A percentile compares a stretch with the other conserved stretches of the same genome.
These are phyloP conservation scores for Sylvietta virens DNA, from an alignment of 2,113 vertebrate species.

Conservation along the genomic window DNA sequence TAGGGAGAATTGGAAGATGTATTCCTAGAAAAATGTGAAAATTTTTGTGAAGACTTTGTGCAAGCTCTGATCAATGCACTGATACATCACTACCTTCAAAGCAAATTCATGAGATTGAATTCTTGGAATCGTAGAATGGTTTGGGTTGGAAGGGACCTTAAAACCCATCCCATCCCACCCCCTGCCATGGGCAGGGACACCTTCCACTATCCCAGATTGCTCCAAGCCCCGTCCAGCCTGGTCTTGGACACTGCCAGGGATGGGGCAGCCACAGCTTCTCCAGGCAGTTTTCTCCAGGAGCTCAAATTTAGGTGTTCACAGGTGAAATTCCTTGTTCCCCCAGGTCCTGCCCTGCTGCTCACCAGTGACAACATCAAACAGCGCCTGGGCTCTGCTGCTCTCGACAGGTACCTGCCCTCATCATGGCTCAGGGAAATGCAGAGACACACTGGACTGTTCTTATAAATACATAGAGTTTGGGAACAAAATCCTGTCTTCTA, in stretches of 20 bases:
- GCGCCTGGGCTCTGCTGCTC: conserved; percentile 84
- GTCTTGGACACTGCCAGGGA: background rate
- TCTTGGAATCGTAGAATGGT: background rate
- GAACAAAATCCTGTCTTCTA: background rate
- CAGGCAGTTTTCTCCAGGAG: background rate
- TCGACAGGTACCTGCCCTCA: conserved; percentile 81
- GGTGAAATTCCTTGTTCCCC: background rate
- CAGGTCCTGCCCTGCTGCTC: conserved; percentile 87
- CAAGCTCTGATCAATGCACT: background rate
- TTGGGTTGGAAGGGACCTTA: background rate
- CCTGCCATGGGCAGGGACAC: background rate
- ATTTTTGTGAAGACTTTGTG: background rate
- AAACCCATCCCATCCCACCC: background rate
- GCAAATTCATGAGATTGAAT: background rate
- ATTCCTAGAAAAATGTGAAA: background rate
- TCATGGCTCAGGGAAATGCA: background rate
- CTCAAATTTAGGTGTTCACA: background rate
- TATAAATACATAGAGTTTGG: background rate
- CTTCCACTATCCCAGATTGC: rapidly evolving
- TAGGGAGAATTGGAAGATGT: background rate
- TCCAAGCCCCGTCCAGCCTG: rapidly evolving
- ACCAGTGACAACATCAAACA: conserved; percentile 91
- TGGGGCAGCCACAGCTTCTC: background rate
- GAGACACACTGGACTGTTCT: rapidly evolving
- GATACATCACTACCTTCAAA: background rate